Conservation (phyloP, 2,113 vertebrate genomes). For the Microcebus jonahi region DNA sequence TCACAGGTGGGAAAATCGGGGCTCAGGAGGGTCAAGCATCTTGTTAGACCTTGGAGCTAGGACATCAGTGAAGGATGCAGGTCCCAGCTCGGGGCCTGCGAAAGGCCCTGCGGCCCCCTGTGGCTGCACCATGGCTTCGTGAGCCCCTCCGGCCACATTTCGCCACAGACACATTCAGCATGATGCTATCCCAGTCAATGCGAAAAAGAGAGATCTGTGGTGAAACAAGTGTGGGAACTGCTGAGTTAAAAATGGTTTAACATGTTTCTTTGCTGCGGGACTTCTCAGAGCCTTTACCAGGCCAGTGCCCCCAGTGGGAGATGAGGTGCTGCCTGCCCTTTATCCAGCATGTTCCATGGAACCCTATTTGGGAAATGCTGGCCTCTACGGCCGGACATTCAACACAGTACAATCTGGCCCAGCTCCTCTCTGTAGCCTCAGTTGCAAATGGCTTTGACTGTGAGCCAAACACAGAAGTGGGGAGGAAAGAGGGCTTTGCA, state of each 20-base stretch:
- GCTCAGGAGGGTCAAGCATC: not conserved
- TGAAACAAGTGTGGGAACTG: no score
- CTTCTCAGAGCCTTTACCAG: not conserved
- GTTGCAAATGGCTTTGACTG: not conserved
- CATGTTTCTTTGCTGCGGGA: not conserved
- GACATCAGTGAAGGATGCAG: not conserved
- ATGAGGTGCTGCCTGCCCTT: not conserved
- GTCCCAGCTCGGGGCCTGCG: not conserved
- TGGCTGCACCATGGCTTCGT: not conserved
- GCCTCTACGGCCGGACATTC: not conserved
- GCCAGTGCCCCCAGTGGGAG: not conserved
- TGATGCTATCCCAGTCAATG: not conserved
- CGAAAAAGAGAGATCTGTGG: not conserved
- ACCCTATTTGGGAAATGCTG: not conserved
- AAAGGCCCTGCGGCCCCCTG: not conserved
- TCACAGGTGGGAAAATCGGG: not conserved
- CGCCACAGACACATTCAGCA: not conserved
- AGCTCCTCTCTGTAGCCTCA: not conserved
- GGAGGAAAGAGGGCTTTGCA: not conserved
- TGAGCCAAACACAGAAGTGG: not conserved
- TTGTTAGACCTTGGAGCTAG: not conserved
- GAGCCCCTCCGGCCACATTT: not conserved
- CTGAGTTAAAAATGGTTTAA: not conserved
- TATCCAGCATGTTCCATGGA: fast-evolving
- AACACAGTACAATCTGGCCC: not conserved